Evolutionary conservation across 2,797 vertebrate genomes (phyloP).

Genomic region (Garrulus glandarius): DNA sequence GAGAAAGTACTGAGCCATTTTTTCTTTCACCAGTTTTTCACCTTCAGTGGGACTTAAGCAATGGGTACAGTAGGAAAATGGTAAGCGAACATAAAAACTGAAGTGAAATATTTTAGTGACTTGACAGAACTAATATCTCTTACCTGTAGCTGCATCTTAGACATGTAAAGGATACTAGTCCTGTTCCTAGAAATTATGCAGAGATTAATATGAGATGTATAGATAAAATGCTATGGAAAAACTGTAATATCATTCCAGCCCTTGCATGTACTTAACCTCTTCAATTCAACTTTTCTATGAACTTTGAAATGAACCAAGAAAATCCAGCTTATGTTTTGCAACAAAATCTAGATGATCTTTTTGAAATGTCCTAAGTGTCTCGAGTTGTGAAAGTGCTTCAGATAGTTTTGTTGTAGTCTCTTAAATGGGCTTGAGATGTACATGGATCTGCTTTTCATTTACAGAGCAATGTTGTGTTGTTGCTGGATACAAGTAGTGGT

Average conservation of each 20-base stretch:
- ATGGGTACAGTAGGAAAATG: not conserved
- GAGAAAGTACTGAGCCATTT: not conserved
- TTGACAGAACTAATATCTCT: not conserved
- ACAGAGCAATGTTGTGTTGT: slow-evolving; percentile 89
- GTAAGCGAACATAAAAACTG: not conserved
- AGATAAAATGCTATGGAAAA: not conserved
- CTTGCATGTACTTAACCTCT: not conserved
- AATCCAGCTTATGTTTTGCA: not conserved
- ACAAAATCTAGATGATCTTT: not conserved
- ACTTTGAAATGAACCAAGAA: not conserved
- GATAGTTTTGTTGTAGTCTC: not conserved
- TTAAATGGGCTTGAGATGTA: not conserved
- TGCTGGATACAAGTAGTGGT: slow-evolving; percentile 83
- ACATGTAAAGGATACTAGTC: not conserved
- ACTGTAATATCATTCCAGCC: not conserved
- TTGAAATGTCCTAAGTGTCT: not conserved
- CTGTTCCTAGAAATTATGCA: not conserved
- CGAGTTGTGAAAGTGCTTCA: not conserved
- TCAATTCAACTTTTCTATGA: not conserved
- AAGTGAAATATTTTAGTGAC: not conserved
- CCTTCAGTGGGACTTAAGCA: not conserved
- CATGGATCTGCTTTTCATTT: slow-evolving; percentile 15
- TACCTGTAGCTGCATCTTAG: not conserved
- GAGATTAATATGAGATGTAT: not conserved
- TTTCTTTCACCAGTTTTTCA: not conserved